phyloP scores from a whole-genome alignment of 2,113 vertebrate species.

The Lasiurus borealis region DNA sequence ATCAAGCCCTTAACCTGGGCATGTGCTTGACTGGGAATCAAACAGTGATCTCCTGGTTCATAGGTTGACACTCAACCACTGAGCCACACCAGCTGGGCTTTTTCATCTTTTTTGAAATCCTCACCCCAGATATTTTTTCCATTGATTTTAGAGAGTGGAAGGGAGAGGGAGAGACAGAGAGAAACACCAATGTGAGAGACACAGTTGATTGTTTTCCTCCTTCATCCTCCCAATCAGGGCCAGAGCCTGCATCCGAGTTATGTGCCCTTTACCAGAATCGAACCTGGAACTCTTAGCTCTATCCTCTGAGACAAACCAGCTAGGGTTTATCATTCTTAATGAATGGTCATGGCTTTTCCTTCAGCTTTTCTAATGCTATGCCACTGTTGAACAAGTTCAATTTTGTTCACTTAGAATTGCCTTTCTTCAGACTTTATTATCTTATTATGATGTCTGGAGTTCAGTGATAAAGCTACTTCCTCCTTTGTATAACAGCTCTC shows the following conservation, averaged over 20 bases:
- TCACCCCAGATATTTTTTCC: background rate
- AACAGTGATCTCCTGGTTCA: too few relatives aligned
- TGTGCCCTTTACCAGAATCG: too few relatives aligned
- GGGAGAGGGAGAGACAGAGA: background rate
- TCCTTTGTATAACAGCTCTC: background rate
- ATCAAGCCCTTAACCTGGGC: too few relatives aligned
- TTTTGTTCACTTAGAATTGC: conserved; percentile 18
- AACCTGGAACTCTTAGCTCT: too few relatives aligned
- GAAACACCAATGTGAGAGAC: background rate
- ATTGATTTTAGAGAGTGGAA: background rate
- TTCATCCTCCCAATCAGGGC: too few relatives aligned
- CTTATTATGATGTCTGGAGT: conserved; percentile 2
- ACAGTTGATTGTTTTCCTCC: background rate
- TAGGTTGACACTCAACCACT: too few relatives aligned
- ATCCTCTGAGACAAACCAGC: too few relatives aligned
- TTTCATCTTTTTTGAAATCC: too few relatives aligned
- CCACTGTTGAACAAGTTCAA: conserved; percentile 28
- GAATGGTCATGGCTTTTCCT: conserved; percentile 35
- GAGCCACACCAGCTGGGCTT: too few relatives aligned
- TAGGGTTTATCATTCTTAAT: background rate
- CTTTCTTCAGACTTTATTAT: conserved; percentile 30
- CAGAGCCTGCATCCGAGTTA: too few relatives aligned
- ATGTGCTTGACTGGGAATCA: too few relatives aligned
- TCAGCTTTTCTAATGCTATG: conserved; percentile 14
- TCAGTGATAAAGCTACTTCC: background rate